Conservation (phyloP, 92 coral and sea anemone species). For the Zoanthus sansibaricus region DNA sequence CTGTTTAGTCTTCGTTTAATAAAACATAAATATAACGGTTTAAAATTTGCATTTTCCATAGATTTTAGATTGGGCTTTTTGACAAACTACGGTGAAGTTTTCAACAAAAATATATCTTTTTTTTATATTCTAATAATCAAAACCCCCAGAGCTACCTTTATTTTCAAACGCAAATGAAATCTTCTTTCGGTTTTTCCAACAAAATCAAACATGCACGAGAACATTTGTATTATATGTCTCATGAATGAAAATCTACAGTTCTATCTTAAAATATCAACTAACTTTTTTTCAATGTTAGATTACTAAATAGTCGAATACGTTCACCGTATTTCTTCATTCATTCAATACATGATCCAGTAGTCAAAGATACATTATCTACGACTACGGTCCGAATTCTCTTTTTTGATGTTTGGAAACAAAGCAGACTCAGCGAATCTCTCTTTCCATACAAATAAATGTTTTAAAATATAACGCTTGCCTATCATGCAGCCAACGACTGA, state of each 20-base stretch:
- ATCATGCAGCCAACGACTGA: not conserved
- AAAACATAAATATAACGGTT: not conserved
- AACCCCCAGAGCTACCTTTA: not conserved
- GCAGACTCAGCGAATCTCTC: not conserved
- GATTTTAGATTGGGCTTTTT: not conserved
- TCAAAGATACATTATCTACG: not conserved
- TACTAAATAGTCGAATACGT: not conserved
- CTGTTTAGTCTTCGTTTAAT: not conserved
- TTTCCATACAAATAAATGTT: not conserved
- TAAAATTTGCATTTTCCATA: not conserved
- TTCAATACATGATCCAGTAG: not conserved
- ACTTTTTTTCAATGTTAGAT: not conserved
- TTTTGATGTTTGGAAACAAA: not conserved
- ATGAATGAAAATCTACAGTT: not conserved
- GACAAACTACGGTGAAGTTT: not conserved
- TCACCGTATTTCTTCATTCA: not conserved
- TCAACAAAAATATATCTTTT: not conserved
- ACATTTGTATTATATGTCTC: not conserved
- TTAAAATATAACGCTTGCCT: not conserved
- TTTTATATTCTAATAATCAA: not conserved
- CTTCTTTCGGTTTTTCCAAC: not conserved
- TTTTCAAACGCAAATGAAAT: not conserved
- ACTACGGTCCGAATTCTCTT: not conserved
- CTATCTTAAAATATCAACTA: not conserved
- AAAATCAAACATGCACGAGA: not conserved